Base-by-base conservation (phyloP, 2,113 vertebrate species). In the Pterophyllum scalare region DNA sequence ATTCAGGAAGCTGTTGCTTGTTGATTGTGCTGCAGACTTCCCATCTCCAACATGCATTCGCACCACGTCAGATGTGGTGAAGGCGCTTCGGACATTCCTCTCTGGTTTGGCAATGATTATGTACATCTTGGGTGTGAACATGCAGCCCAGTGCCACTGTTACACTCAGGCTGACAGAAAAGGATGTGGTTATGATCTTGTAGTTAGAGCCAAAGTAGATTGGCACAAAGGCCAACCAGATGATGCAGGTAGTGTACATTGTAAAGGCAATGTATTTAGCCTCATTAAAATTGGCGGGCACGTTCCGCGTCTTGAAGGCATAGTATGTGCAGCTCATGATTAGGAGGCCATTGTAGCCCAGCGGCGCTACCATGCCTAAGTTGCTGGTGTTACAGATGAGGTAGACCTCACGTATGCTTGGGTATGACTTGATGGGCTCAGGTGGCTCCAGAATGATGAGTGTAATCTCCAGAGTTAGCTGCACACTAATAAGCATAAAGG, bases 41-140 rank as follows among this genome's bases (percentile, higher is more conserved):
- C 98, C 98, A 1, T 99, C 98, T 2, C 98, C 98, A 0, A 99
- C 98, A 8, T 99, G 98, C 98, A 99, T 99, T 89, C 98, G 97
- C 83, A 99, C 98, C 72, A 99, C 98, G 3, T 99, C 98, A 0
- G 98, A 99, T 6, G 98, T 99, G 92, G 98, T 99, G 95, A 99
- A 99, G 95, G 98, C 98, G 96, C 98, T 99, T 83, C 98, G 97
- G 85, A 99, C 98, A 0, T 99, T 99, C 92, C 98, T 97, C 94
- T 99, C 98, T 0, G 98, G 98, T 91, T 99, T 99, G 93, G 98
- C 96, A 52, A 99, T 99, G 88, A 99, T 99, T 95, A 99, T 99
- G 95, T 99, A 99, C 97, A 99, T 99, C 96, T 99, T 99, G 82
- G 98, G 98, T 5, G 98, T 98, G 96, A 99, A 99, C 98, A 99